These are phyloP conservation scores for Ceratosolen solmsi DNA, from an alignment of 1,140 invertebrate genomes.

Conservation along the genomic window DNA sequence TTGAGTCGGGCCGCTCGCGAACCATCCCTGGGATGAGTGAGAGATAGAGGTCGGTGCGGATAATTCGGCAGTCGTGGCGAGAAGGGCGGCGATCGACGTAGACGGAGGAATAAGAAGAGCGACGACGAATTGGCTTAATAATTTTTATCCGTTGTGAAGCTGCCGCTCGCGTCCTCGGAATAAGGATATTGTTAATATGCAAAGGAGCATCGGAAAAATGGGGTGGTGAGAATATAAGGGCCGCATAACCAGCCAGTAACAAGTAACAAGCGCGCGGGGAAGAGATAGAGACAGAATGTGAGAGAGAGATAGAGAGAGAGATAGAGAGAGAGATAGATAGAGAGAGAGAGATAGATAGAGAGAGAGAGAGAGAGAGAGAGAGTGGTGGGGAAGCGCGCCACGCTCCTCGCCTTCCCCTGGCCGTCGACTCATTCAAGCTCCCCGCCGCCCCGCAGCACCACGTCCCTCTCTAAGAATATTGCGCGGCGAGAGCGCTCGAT, in stretches of 20 bases:
- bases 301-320: too few relatives aligned
- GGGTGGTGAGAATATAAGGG: slow-evolving; percentile 70
- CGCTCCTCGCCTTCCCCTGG: too few relatives aligned
- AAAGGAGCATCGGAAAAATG: slow-evolving; percentile 72
- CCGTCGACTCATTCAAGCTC: too few relatives aligned
- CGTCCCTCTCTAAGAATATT: slow-evolving; percentile 57
- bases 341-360: too few relatives aligned
- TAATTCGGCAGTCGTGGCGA: slow-evolving; percentile 52
- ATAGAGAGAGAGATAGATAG: too few relatives aligned
- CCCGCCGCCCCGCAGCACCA: not conserved
- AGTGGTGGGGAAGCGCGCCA: too few relatives aligned
- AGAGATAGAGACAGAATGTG: too few relatives aligned
- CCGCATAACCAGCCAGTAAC: slow-evolving; percentile 47
- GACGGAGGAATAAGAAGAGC: slow-evolving; percentile 51
- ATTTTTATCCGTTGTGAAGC: slow-evolving; percentile 70
- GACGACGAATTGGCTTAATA: slow-evolving; percentile 62
- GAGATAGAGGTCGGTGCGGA: not conserved
- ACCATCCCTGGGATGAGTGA: slow-evolving; percentile 18
- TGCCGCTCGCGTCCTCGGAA: slow-evolving; percentile 59
- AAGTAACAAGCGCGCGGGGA: slow-evolving; percentile 51
- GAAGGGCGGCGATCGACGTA: slow-evolving; percentile 54
- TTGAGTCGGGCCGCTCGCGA: slow-evolving; percentile 2
- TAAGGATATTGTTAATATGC: slow-evolving; percentile 74
- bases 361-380: too few relatives aligned
- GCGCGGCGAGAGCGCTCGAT: slow-evolving; percentile 38